A percentile compares a stretch with the other conserved stretches of the same genome.
phyloP scores from a whole-genome alignment of 35 echinoderm and acorn worm genomes.

The Chiridota heheva region DNA sequence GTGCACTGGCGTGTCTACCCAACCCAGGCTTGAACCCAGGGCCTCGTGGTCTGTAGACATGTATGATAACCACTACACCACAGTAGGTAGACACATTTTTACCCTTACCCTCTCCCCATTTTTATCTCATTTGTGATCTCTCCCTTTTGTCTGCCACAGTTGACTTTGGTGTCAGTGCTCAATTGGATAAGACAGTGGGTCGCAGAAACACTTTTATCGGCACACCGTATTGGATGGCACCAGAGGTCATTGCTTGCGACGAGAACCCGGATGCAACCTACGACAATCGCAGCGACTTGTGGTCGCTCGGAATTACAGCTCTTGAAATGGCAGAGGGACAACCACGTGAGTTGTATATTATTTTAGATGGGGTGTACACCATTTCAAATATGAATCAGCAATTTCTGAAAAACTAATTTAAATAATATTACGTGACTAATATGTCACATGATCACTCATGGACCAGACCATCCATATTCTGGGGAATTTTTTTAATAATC shows the following conservation, averaged over 20 bases:
- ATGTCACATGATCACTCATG: too few relatives aligned
- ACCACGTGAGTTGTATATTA: conserved; percentile 96
- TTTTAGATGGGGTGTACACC: background rate
- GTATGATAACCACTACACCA: too few relatives aligned
- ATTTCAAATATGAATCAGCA: too few relatives aligned
- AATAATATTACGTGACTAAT: background rate
- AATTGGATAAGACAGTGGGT: conserved; percentile 94
- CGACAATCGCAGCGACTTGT: conserved; percentile 86
- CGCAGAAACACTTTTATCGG: conserved; percentile 96
- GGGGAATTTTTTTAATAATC: too few relatives aligned
- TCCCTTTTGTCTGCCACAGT: conserved; percentile 43
- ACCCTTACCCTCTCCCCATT: too few relatives aligned
- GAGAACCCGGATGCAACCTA: conserved; percentile 97
- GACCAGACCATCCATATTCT: too few relatives aligned
- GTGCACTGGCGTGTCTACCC: too few relatives aligned
- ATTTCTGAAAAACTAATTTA: too few relatives aligned
- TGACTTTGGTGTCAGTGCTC: conserved; percentile 98
- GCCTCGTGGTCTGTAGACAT: too few relatives aligned
- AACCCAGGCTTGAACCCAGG: too few relatives aligned
- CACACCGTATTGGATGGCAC: conserved; percentile 98
- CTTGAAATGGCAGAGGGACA: conserved; percentile 96
- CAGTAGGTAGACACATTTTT: too few relatives aligned
- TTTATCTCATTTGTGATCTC: background rate
- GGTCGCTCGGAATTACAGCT: conserved; percentile 95
- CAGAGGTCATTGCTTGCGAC: conserved; percentile 94